Base-by-base conservation (phyloP, 2,113 vertebrate species). In the Zingel zingel region DNA sequence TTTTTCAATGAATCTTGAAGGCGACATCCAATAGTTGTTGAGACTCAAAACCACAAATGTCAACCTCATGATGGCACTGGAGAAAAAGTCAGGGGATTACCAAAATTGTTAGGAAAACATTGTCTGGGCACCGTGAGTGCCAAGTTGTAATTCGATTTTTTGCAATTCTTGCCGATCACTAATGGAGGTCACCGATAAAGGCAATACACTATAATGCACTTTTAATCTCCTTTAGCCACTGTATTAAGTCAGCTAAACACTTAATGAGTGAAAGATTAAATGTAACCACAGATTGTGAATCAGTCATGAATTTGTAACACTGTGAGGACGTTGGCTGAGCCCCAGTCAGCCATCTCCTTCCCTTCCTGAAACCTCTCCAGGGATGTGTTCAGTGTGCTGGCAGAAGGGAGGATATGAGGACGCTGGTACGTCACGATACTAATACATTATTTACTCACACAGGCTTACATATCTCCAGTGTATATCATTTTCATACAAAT, bases 391-490 rank as follows among this genome's bases (percentile, higher is more conserved):
- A 48, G 78, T 4, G 18, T 11, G n/a, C 48, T 6, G 70, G 62
- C 59, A 59, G 50, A 53, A 30, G 47, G 23, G 64, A 81, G 51
- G 11, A 73, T 50, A 8, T 36, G 64, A 81, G 85, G 79, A 75
- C 50, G n/a, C 50, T 68, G 74, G 27, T 27, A 77, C 61, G n/a
- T 84, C 74, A 59, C 1, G 5, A 48, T 39, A 4, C 30, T n/a
- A 64, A 61, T 84, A 15, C 71, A 84, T 88, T 82, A 88, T 84
- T 90, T 57, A 90, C 67, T 33, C 1, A 27, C 15, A 53, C 23
- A 25, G 21, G 25, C n/a, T 70, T 51, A 45, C 73, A 53, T 19
- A 64, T n/a, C 21, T 79, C 5, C 64, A 45, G 61, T 16, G 69
- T 11, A 50, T 14, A 50, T 59, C 19, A 64, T 45, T 45, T 51